Evolutionary conservation across 2,888 invertebrate genomes (phyloP).

Genomic region (Drosophila suboccidentalis): DNA sequence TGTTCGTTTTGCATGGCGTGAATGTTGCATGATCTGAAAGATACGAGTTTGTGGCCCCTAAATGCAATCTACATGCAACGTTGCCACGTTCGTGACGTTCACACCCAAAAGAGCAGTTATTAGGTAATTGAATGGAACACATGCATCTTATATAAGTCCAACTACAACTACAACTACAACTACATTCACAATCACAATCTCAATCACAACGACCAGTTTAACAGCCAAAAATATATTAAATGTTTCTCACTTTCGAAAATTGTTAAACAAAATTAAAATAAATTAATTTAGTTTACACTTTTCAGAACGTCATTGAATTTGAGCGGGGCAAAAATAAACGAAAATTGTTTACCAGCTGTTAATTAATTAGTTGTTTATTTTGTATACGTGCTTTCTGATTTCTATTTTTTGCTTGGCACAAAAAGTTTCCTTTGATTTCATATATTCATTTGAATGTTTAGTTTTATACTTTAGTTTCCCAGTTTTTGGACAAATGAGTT

Average conservation of each 20-base stretch:
- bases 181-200: not conserved
- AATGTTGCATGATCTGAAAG: constrained; percentile 55
- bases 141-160: constrained; percentile 37
- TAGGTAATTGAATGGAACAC: constrained; percentile 47
- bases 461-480: constrained; percentile 19
- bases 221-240: not conserved
- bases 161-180: not conserved
- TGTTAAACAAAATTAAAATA: not conserved
- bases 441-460: constrained; percentile 33
- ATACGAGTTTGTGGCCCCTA: constrained; percentile 34
- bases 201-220: constrained; percentile 17
- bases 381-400: not conserved
- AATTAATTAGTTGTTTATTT: constrained; percentile 37
- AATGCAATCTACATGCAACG: constrained; percentile 49
- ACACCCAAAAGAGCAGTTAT: constrained; percentile 50
- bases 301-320: constrained; percentile 4
- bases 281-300: constrained; percentile 3
- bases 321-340: not conserved
- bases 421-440: constrained; percentile 35
- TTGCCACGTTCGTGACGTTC: constrained; percentile 51
- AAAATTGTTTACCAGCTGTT: constrained; percentile 32
- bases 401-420: not conserved
- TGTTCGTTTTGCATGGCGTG: constrained; percentile 45
- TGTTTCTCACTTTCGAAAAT: constrained; percentile 18
- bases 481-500: constrained; percentile 9